phyloP scores from a whole-genome alignment of 1,140 invertebrate genomes.

The Kradibia gibbosae region DNA sequence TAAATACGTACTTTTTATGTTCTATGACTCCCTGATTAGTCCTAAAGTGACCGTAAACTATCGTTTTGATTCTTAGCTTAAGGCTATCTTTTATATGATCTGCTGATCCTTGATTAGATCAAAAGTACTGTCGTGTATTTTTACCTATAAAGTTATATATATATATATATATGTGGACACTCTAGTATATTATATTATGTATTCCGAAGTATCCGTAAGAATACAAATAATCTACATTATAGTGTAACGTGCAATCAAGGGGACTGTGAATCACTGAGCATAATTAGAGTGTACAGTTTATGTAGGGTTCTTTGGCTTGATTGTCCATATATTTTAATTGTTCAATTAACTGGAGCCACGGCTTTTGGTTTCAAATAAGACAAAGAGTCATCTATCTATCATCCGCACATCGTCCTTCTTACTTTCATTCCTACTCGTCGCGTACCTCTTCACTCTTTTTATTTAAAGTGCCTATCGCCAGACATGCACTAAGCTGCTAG shows the following conservation, averaged over 20 bases:
- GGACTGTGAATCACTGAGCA: background rate
- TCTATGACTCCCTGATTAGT: background rate
- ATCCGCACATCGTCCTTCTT: background rate
- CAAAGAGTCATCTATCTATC: background rate
- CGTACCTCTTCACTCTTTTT: slow-evolving; percentile 12
- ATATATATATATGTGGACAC: background rate
- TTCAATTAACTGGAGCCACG: background rate
- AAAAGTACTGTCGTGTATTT: too few relatives aligned
- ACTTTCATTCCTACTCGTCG: background rate
- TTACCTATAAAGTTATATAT: background rate
- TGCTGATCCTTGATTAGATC: background rate
- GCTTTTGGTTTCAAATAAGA: background rate
- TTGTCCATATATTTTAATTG: background rate
- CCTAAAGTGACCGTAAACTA: background rate
- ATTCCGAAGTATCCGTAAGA: too few relatives aligned
- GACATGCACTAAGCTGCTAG: slow-evolving; percentile 30
- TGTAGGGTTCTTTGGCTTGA: background rate
- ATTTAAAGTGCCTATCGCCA: slow-evolving; percentile 49
- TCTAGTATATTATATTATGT: background rate
- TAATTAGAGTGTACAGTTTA: background rate
- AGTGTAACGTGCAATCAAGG: background rate
- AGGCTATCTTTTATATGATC: background rate
- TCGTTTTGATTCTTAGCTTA: background rate
- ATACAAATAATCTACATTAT: background rate
- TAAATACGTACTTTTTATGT: background rate